Evolutionary conservation across 2,113 vertebrate genomes (phyloP).

Genomic region (Cephalophus harveyi): DNA sequence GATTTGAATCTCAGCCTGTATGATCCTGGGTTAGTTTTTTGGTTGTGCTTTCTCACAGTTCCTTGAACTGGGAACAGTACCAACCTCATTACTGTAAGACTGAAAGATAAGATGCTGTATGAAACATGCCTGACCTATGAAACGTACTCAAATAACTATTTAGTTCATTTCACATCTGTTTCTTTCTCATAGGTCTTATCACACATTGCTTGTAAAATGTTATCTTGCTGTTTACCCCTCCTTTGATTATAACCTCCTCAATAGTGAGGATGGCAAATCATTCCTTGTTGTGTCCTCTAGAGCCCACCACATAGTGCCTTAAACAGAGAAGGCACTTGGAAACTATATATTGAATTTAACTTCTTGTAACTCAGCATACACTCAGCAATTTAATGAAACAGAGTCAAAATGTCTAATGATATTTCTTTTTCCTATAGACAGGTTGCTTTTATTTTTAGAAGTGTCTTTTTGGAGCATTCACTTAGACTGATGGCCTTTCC

Average conservation of each 20-base stretch:
- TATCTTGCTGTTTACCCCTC: neutral
- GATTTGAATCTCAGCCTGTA: neutral
- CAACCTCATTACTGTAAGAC: neutral
- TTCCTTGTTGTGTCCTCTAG: neutral
- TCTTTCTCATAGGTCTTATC: neutral
- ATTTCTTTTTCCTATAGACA: neutral
- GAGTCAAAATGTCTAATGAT: neutral
- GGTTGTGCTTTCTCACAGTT: neutral
- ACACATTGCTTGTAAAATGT: neutral
- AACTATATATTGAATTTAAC: neutral
- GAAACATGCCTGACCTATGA: neutral
- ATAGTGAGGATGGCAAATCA: neutral
- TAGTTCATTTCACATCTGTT: neutral
- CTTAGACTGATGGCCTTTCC: neutral
- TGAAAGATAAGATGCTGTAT: neutral
- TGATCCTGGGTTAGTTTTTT: neutral
- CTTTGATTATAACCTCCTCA: neutral
- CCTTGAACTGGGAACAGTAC: neutral
- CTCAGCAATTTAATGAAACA: slow-evolving; percentile 22
- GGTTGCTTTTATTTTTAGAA: neutral
- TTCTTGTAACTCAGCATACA: neutral
- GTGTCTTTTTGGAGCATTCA: neutral
- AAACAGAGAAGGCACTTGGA: neutral
- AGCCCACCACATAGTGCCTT: neutral
- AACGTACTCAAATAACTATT: neutral